Base-by-base conservation (phyloP, 2,113 vertebrate genomes). In the Peucedramus taeniatus region DNA sequence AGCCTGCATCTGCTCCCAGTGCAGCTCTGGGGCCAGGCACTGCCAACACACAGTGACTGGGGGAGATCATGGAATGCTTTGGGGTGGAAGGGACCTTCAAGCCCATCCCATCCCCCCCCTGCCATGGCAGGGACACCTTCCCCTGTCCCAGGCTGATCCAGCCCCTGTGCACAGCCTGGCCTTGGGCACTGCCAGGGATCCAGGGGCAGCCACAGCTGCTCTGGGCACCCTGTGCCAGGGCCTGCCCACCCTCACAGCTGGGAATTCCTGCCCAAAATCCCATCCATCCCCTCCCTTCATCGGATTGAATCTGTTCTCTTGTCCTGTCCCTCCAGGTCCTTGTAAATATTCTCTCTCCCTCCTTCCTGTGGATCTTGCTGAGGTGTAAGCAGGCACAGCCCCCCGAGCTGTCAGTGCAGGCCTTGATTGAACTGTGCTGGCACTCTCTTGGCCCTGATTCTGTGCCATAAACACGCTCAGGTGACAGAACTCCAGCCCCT, bases 171-270 rank as follows among this genome's bases (percentile, higher is more conserved):
- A 84, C 69, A 84, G 1, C 28, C 40, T 49, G 40, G 69, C 40
- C 70, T 65, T 10, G 70, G 59, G 0, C 42, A 28, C n/a, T 47
- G 0, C 23, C 69, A 84, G 82, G 42, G 30, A 40, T 56, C 40
- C 49, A 47, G 30, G 57, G 42, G n/a, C 49, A 74, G 49, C n/a
- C 68, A 1, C 56, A 83, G 66, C 56, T 44, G 0, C 51, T 27
- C 42, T 81, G 63, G 78, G n/a, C 42, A 69, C 30, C 33, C 65
- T 59, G 27, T 44, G 57, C 68, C 68, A 53, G 56, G 54, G 56
- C 33, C 33, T 72, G 0, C 2, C 18, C 69, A 40, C 10, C 50
- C n/a, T 75, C 6, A 0, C 7, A 50, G 40, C 1, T 0, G 31
- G 4, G 2, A 40, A 75, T 56, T 47, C 19, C 17, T 40, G 2